Conservation (phyloP, 2,113 vertebrate genomes). For the Anhinga rufa region DNA sequence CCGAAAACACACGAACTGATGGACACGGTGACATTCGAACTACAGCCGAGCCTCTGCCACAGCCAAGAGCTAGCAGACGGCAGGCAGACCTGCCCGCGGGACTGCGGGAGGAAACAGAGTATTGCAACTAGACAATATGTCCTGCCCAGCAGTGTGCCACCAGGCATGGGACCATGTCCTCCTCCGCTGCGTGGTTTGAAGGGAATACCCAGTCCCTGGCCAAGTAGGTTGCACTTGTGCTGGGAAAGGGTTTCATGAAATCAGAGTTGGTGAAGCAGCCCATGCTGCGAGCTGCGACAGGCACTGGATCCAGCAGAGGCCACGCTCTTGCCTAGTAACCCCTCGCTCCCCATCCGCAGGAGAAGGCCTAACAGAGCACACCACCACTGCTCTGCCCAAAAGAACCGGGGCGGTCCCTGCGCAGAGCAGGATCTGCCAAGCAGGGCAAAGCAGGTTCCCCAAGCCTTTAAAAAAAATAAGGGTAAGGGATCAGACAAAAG, state of each 20-base stretch:
- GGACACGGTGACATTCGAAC: rapidly evolving
- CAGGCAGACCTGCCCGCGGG: background rate
- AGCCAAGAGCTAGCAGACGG: background rate
- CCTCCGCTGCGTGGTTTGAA: rapidly evolving
- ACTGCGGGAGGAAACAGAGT: background rate
- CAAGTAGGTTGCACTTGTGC: background rate
- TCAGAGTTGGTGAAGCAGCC: background rate
- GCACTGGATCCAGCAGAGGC: background rate
- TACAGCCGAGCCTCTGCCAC: background rate
- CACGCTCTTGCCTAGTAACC: background rate
- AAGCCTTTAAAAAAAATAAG: background rate
- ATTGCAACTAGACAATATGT: background rate
- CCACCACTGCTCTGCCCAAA: background rate
- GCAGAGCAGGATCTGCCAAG: background rate
- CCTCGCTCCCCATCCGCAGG: background rate
- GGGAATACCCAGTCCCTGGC: background rate
- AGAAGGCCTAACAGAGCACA: background rate
- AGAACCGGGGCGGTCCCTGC: rapidly evolving
- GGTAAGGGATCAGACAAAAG: background rate
- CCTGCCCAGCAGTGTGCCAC: background rate
- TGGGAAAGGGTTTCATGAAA: background rate
- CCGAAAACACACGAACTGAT: rapidly evolving
- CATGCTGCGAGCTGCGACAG: background rate
- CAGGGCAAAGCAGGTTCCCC: rapidly evolving
- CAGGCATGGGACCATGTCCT: rapidly evolving